These are phyloP conservation scores for Felis catus DNA, from an alignment of 2,113 vertebrate species.

Conservation along the genomic window DNA sequence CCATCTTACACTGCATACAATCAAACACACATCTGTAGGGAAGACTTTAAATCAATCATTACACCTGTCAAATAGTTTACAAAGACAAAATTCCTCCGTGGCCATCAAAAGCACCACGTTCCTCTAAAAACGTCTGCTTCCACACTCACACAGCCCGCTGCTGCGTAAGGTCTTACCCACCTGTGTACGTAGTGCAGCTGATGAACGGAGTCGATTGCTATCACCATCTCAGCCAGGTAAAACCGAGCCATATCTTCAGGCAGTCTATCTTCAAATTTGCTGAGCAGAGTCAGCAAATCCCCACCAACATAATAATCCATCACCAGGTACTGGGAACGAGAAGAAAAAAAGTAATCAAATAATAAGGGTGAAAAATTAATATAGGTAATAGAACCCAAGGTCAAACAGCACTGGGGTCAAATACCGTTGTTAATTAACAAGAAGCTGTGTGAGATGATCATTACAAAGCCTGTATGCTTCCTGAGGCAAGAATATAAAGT, in stretches of 20 bases:
- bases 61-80: background rate
- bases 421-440: background rate
- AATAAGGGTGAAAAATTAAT: background rate
- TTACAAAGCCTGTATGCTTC: background rate
- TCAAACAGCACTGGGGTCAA: background rate
- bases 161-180: constrained; percentile 81
- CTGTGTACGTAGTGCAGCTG: constrained; percentile 98
- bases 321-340: constrained; percentile 92
- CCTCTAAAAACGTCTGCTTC: background rate
- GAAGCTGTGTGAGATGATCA: background rate
- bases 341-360: constrained; percentile 54
- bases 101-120: background rate
- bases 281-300: constrained; percentile 97
- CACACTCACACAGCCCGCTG: background rate
- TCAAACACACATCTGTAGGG: background rate
- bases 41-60: background rate
- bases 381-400: background rate
- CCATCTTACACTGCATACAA: background rate
- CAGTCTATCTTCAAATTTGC: constrained; percentile 98
- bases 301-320: constrained; percentile 99
- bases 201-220: constrained; percentile 98
- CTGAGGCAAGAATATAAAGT: constrained; percentile 6
- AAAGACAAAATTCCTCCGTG: background rate
- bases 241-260: constrained; percentile 99
- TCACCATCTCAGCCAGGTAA: constrained; percentile 99